Base-by-base conservation (phyloP, 2,888 invertebrate species). In the Andricus quercusramuli region DNA sequence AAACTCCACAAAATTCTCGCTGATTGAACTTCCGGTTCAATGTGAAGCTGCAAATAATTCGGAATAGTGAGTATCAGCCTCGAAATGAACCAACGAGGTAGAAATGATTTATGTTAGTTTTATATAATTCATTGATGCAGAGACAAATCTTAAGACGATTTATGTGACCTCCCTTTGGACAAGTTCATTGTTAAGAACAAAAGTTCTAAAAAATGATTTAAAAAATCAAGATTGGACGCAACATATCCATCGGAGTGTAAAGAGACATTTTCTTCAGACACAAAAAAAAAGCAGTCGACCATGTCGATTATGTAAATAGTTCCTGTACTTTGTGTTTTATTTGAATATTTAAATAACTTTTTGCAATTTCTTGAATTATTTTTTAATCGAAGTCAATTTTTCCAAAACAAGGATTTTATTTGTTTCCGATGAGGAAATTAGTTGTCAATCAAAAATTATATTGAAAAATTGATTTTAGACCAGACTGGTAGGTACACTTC, bases 1-100 rank as follows among this genome's bases (percentile, higher is more conserved):
- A 83, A 97, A 97, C 91, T 94, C 94, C 20, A 94, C 95, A 11
- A 94, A 95, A 29, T 94, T 94, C 83, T 90, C 93, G 29, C 89
- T 95, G 15, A 92, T 92, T 56, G 93, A 94, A 1, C 89, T 95
- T 29, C 94, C 95, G 8, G 89, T 93, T 17, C 93, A 93, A 80
- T 96, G 96, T 86, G 93, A 94, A 44, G 90, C 93, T 0, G 94
- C 94, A 29, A 94, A 94, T 86, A 94, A 94, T 89, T 93, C 94
- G 15, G 94, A 93, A 65, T 92, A 93, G 94, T 95, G 93, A 93
- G 93, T 93, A 51, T 44, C 11, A 29, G 32, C 51, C 70, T 51
- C 29, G 51, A 32, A 29, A 51, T 13, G 17, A 70, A 29, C 11
- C 47, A 70, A n/a, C 51, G 29, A 70, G 9, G 47, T 47, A 29